Percentiles rank a stretch among this genome's conserved stretches.
Evolutionary conservation across 2,888 invertebrate genomes (phyloP).

Genomic region (Scotopteryx bipunctaria): DNA sequence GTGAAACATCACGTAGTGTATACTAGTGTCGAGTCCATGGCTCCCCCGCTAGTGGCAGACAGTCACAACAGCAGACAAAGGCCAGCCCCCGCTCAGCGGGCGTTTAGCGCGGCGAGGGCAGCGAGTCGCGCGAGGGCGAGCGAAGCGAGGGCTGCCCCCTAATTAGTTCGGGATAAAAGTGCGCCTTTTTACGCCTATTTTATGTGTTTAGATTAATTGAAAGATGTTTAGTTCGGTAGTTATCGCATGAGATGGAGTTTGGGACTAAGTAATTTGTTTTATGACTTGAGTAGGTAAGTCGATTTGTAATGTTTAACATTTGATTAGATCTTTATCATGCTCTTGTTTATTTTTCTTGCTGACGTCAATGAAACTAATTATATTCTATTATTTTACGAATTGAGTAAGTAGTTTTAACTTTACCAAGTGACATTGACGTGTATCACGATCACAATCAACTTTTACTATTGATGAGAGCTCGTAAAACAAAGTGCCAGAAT

Average conservation of each 20-base stretch:
- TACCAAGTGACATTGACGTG: too few relatives aligned
- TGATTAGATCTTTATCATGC: too few relatives aligned
- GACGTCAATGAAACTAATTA: too few relatives aligned
- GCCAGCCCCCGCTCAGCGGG: conserved; percentile 27
- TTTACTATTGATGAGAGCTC: too few relatives aligned
- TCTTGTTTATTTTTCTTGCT: too few relatives aligned
- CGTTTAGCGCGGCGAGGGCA: conserved; percentile 27
- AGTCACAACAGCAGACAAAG: conserved; percentile 25
- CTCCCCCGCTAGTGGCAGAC: conserved; percentile 12
- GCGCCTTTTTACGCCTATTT: conserved; percentile 66
- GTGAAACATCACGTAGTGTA: not conserved
- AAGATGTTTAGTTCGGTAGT: conserved; percentile 51
- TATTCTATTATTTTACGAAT: too few relatives aligned
- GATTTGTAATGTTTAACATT: too few relatives aligned
- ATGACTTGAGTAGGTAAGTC: not conserved
- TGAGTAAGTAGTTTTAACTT: too few relatives aligned
- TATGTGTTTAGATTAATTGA: conserved; percentile 65
- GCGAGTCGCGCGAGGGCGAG: conserved; percentile 17
- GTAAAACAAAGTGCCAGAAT: not conserved
- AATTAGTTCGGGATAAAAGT: conserved; percentile 73
- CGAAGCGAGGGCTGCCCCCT: conserved; percentile 57
- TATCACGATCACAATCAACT: too few relatives aligned
- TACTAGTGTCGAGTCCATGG: not conserved
- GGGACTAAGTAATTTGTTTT: not conserved
- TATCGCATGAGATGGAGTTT: conserved; percentile 13